These are phyloP conservation scores for Liasis olivaceus DNA, from an alignment of 2,797 vertebrate genomes.

Conservation along the genomic window DNA sequence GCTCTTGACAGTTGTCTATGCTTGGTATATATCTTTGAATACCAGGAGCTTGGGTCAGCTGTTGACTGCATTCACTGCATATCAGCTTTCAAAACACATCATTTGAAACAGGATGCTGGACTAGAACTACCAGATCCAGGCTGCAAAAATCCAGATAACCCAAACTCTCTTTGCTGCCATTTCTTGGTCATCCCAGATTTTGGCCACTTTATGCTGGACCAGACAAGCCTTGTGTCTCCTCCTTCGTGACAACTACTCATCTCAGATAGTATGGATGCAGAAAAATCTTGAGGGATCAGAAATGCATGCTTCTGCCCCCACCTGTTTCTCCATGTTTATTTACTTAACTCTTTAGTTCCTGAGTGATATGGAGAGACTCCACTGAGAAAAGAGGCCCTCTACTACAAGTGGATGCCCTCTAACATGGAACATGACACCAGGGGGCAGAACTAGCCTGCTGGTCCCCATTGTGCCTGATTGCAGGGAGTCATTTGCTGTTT, in stretches of 20 bases:
- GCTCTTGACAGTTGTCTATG: not conserved
- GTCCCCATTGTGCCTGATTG: not conserved
- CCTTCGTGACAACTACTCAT: too few relatives aligned
- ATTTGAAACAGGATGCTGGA: not conserved
- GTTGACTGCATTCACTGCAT: not conserved
- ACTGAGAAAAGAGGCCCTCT: not conserved
- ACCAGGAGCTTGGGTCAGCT: not conserved
- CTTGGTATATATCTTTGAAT: not conserved
- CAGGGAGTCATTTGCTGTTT: not conserved
- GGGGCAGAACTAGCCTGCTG: not conserved
- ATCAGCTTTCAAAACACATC: not conserved
- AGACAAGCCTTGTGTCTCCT: not conserved
- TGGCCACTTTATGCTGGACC: not conserved
- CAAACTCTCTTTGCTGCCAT: not conserved
- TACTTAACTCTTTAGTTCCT: not conserved
- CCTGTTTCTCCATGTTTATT: not conserved
- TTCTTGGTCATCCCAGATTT: not conserved
- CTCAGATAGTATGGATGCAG: too few relatives aligned
- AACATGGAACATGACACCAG: not conserved
- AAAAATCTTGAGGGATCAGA: not conserved
- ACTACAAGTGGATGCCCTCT: not conserved
- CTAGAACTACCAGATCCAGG: not conserved
- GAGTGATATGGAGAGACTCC: not conserved
- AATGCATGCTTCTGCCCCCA: not conserved
- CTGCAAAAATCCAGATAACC: not conserved